Percentiles rank a stretch among this genome's conserved stretches.
These are phyloP conservation scores for Gymnoscopelus braueri DNA, from an alignment of 2,797 vertebrate species.

Conservation along the genomic window DNA sequence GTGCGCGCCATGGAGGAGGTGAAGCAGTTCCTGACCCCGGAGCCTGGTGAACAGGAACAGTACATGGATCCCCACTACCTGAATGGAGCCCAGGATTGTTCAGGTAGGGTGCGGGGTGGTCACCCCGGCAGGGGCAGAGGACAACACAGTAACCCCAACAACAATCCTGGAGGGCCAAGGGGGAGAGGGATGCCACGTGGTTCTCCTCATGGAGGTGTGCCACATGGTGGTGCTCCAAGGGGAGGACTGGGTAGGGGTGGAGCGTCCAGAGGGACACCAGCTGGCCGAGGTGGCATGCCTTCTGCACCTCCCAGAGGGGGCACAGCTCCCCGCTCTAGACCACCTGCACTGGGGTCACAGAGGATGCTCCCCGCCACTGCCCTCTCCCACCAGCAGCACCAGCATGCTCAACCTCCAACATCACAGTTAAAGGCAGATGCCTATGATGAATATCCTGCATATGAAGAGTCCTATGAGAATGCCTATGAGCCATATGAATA, in stretches of 20 bases:
- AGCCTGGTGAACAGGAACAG: slow-evolving; percentile 93
- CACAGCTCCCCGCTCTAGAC: slow-evolving; percentile 85
- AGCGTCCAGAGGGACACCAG: slow-evolving; percentile 84
- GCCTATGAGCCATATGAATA: slow-evolving; percentile 95
- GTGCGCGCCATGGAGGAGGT: slow-evolving; percentile 98
- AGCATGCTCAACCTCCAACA: slow-evolving; percentile 76
- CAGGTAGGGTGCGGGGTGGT: slow-evolving; percentile 86
- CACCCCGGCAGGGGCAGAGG: slow-evolving; percentile 89
- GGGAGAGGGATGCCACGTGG: slow-evolving; percentile 91
- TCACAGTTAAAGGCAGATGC: slow-evolving; percentile 85
- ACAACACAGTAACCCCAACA: slow-evolving; percentile 83
- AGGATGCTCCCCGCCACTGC: slow-evolving; percentile 86
- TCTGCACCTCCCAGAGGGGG: slow-evolving; percentile 85
- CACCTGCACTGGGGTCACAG: slow-evolving; percentile 85
- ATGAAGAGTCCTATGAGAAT: slow-evolving; percentile 73
- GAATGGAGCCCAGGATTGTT: slow-evolving; percentile 90
- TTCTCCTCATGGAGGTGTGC: slow-evolving; percentile 85
- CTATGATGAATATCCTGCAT: slow-evolving; percentile 90
- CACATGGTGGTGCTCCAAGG: slow-evolving; percentile 88
- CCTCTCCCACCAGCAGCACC: slow-evolving; percentile 81
- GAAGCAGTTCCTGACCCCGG: slow-evolving; percentile 97
- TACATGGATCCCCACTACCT: slow-evolving; percentile 95
- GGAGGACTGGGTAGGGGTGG: slow-evolving; percentile 88
- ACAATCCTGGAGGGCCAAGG: slow-evolving; percentile 80
- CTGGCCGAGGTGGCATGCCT: slow-evolving; percentile 86